Percentiles rank a stretch among this genome's conserved stretches.
phyloP scores from a whole-genome alignment of 1,140 invertebrate species.

The Drosophila neocordata region DNA sequence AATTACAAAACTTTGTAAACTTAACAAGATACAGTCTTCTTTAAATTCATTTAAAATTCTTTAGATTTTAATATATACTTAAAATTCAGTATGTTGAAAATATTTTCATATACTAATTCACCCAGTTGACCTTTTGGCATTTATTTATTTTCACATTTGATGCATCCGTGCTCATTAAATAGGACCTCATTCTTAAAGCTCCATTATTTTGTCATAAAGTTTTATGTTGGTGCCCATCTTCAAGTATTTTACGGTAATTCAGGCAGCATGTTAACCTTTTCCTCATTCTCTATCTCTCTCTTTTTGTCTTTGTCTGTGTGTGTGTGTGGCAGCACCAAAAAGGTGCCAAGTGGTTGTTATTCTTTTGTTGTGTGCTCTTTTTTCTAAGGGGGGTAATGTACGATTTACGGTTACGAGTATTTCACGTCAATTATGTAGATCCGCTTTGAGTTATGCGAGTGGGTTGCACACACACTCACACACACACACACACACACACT shows the following conservation, averaged over 20 bases:
- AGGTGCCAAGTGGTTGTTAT: conserved; percentile 53
- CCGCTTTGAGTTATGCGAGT: conserved; percentile 73
- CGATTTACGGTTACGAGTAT: conserved; percentile 67
- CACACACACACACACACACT: neutral
- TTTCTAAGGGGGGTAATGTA: conserved; percentile 49
- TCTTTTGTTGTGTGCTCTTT: conserved; percentile 26
- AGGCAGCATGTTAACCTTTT: conserved; percentile 57
- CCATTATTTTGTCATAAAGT: conserved; percentile 57
- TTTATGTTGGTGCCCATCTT: conserved; percentile 53
- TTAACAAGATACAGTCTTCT: too few relatives aligned
- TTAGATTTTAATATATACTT: neutral
- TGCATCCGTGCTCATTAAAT: conserved; percentile 35
- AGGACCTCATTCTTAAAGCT: conserved; percentile 25
- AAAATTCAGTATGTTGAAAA: neutral
- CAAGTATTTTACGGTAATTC: conserved; percentile 59
- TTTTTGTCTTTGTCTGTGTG: neutral
- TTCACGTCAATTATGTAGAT: conserved; percentile 78
- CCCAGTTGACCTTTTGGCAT: conserved; percentile 20
- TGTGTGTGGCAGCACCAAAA: conserved; percentile 1
- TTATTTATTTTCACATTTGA: conserved; percentile 15
- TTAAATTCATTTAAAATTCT: too few relatives aligned
- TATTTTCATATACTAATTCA: neutral
- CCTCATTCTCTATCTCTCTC: neutral
- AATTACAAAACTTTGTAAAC: too few relatives aligned
- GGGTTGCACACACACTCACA: conserved; percentile 31